Evolutionary conservation across 1,140 invertebrate species (phyloP).

Genomic region (Melitaea cinxia): DNA sequence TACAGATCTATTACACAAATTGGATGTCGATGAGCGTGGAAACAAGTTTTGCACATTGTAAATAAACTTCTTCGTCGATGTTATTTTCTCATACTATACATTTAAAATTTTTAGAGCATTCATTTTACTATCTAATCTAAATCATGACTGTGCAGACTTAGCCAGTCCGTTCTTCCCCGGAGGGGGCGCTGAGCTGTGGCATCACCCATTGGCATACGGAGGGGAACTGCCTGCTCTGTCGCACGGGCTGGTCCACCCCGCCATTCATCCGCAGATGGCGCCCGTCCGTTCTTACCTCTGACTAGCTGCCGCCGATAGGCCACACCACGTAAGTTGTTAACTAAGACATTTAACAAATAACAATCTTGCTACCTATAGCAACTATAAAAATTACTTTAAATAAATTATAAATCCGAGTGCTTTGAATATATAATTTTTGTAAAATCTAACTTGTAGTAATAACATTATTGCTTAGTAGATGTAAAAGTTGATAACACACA

Average conservation of each 20-base stretch:
- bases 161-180: conserved; percentile 96
- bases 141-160: conserved; percentile 87
- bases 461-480: too few relatives aligned
- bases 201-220: conserved; percentile 92
- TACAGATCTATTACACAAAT: conserved; percentile 7
- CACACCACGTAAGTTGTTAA: conserved; percentile 75
- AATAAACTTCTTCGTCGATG: conserved; percentile 52
- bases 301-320: conserved; percentile 96
- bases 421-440: too few relatives aligned
- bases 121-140: background rate
- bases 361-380: too few relatives aligned
- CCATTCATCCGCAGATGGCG: conserved; percentile 97
- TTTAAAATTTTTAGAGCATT: background rate
- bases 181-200: conserved; percentile 93
- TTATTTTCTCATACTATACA: background rate
- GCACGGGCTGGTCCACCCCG: conserved; percentile 95
- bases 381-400: too few relatives aligned
- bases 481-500: too few relatives aligned
- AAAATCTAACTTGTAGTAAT: too few relatives aligned
- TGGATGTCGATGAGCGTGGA: conserved; percentile 43
- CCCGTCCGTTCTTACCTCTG: conserved; percentile 97
- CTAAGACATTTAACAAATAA: background rate
- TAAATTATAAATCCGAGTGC: too few relatives aligned
- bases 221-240: conserved; percentile 92
- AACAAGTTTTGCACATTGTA: conserved; percentile 68